phyloP scores from a whole-genome alignment of 2,797 vertebrate genomes.

The Cercopithecus neglectus region DNA sequence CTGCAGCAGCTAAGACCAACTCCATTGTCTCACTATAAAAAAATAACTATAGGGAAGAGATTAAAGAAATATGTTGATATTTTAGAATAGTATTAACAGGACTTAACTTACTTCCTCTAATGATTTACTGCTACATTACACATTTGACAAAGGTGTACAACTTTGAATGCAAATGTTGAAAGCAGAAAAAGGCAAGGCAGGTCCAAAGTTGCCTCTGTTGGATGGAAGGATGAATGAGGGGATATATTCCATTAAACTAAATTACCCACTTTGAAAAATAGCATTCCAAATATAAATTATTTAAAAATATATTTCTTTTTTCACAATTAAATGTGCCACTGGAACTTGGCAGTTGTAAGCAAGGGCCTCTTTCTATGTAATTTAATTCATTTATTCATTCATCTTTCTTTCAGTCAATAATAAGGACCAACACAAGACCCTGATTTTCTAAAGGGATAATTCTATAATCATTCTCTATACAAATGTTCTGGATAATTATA shows the following conservation, averaged over 20 bases:
- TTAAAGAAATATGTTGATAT: background rate
- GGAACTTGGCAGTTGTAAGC: background rate
- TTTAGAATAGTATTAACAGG: background rate
- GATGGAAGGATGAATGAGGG: background rate
- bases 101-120: background rate
- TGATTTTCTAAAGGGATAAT: conserved; percentile 29
- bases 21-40: conserved; percentile 90
- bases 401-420: conserved; percentile 17
- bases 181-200: background rate
- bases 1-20: conserved; percentile 87
- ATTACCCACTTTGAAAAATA: background rate
- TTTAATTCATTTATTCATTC: conserved; percentile 17
- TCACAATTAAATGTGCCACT: conserved; percentile 20
- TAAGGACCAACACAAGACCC: background rate
- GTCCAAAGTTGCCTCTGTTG: background rate
- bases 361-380: background rate
- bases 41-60: conserved; percentile 88
- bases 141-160: conserved; percentile 10
- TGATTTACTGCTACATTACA: background rate
- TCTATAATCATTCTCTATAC: background rate
- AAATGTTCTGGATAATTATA: conserved; percentile 36
- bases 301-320: background rate
- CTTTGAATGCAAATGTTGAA: conserved; percentile 28
- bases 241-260: background rate
- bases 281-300: conserved; percentile 37